Evolutionary conservation across 1,140 invertebrate genomes (phyloP).

Genomic region (Drosophila willistoni): DNA sequence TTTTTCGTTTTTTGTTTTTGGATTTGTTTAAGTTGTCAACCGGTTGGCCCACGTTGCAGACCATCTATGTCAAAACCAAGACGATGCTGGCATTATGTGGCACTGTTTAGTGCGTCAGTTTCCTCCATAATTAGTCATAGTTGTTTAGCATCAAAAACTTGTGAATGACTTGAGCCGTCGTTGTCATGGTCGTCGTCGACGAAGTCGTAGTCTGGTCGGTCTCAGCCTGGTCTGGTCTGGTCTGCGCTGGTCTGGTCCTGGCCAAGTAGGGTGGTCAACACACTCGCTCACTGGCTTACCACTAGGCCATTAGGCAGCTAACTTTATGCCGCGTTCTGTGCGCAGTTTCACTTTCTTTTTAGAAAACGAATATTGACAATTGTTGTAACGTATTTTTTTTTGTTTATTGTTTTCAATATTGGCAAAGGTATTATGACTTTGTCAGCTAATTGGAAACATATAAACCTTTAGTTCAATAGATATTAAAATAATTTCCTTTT

Average conservation of each 20-base stretch:
- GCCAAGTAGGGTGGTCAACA: conserved; percentile 66
- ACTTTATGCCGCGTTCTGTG: conserved; percentile 76
- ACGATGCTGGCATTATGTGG: conserved; percentile 77
- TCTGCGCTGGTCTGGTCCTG: conserved; percentile 62
- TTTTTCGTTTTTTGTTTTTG: neutral
- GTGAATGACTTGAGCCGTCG: conserved; percentile 67
- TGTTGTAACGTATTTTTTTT: conserved; percentile 37
- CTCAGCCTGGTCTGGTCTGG: conserved; percentile 11
- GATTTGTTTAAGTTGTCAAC: conserved; percentile 33
- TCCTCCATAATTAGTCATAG: conserved; percentile 82
- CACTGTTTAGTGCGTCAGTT: conserved; percentile 76
- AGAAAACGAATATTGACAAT: conserved; percentile 59
- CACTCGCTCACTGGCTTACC: conserved; percentile 38
- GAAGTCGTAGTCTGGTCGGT: conserved; percentile 11
- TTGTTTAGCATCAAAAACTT: conserved; percentile 78
- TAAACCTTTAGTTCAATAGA: neutral
- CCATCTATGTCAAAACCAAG: conserved; percentile 77
- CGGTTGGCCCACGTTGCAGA: conserved; percentile 35
- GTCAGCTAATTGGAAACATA: neutral
- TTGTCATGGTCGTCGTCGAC: neutral
- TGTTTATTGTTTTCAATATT: neutral
- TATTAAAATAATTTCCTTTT: too few relatives aligned
- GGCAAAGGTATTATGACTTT: neutral
- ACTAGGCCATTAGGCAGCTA: conserved; percentile 58
- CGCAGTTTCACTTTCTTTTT: conserved; percentile 79